These are phyloP conservation scores for Adoxophyes honmai DNA, from an alignment of 1,140 invertebrate species.

Conservation along the genomic window DNA sequence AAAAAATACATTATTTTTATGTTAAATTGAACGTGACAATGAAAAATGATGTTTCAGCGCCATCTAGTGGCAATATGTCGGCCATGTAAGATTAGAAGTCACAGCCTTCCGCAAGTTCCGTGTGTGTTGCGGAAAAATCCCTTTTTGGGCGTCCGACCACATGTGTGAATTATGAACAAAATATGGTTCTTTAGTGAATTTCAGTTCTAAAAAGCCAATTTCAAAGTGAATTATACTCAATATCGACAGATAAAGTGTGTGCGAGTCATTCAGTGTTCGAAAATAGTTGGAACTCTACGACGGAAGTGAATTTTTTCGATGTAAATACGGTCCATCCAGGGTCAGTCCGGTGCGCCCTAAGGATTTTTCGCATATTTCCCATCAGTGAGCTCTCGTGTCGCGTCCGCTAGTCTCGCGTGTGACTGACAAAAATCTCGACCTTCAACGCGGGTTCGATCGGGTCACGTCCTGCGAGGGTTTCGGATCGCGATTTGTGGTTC, in stretches of 20 bases:
- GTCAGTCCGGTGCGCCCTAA: constrained; percentile 67
- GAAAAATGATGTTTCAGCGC: constrained; percentile 45
- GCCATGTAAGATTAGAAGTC: constrained; percentile 73
- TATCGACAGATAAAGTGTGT: constrained; percentile 52
- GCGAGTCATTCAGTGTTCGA: constrained; percentile 46
- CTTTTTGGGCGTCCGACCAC: constrained; percentile 78
- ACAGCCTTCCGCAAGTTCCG: constrained; percentile 73
- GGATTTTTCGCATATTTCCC: constrained; percentile 55
- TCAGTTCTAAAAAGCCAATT: constrained; percentile 45
- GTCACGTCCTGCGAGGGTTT: constrained; percentile 43
- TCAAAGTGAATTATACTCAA: constrained; percentile 41
- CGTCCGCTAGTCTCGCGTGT: constrained; percentile 24
- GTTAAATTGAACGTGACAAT: constrained; percentile 41
- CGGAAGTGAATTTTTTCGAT: constrained; percentile 74
- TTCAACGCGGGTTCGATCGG: constrained; percentile 35
- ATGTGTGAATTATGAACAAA: constrained; percentile 76
- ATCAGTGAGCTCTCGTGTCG: constrained; percentile 29
- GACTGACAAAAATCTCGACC: constrained; percentile 1
- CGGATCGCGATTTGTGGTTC: constrained; percentile 51
- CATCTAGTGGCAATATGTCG: constrained; percentile 60
- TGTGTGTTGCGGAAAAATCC: constrained; percentile 77
- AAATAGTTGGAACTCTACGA: constrained; percentile 61
- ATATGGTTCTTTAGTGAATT: constrained; percentile 72
- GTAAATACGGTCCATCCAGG: constrained; percentile 73
- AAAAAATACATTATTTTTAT: background rate